Evolutionary conservation across 1,140 invertebrate genomes (phyloP).

Genomic region (Calephelis nemesis): DNA sequence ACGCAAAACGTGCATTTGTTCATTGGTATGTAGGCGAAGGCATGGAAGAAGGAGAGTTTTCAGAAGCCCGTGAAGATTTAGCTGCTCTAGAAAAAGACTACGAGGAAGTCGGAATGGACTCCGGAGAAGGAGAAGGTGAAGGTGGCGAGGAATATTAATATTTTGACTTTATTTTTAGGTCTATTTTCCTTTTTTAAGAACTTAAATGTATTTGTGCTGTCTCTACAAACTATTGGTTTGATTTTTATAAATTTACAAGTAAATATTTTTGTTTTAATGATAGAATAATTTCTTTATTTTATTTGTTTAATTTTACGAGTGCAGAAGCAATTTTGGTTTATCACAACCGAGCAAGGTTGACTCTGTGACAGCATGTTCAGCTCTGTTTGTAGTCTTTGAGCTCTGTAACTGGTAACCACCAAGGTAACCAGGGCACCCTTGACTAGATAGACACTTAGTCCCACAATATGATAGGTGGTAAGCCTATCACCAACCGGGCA

Average conservation of each 20-base stretch:
- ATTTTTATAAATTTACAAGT: not conserved
- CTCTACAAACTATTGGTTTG: not conserved
- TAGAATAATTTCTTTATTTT: too few species aligned
- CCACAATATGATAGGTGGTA: too few species aligned
- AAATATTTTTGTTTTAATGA: not conserved
- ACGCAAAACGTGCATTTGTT: slow-evolving; percentile 82
- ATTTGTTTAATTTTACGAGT: too few species aligned
- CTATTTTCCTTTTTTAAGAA: slow-evolving; percentile 28
- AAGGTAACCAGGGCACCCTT: too few species aligned
- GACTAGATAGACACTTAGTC: too few species aligned
- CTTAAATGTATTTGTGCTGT: not conserved
- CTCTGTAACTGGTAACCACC: too few species aligned
- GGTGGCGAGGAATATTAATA: slow-evolving; percentile 87
- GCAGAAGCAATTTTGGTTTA: too few species aligned
- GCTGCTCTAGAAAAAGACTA: slow-evolving; percentile 78
- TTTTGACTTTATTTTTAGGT: slow-evolving; percentile 30
- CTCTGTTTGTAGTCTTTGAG: too few species aligned
- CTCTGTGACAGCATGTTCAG: too few species aligned
- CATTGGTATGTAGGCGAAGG: slow-evolving; percentile 93
- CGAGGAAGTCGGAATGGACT: slow-evolving; percentile 89
- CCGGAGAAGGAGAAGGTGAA: slow-evolving; percentile 85
- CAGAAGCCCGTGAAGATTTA: slow-evolving; percentile 91
- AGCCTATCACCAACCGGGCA: too few species aligned
- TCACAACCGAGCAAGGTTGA: too few species aligned
- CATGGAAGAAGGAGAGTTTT: slow-evolving; percentile 93